A percentile compares a stretch with the other conserved stretches of the same genome.
These are phyloP conservation scores for Choristoneura fumiferana DNA, from an alignment of 1,140 invertebrate species.

Conservation along the genomic window DNA sequence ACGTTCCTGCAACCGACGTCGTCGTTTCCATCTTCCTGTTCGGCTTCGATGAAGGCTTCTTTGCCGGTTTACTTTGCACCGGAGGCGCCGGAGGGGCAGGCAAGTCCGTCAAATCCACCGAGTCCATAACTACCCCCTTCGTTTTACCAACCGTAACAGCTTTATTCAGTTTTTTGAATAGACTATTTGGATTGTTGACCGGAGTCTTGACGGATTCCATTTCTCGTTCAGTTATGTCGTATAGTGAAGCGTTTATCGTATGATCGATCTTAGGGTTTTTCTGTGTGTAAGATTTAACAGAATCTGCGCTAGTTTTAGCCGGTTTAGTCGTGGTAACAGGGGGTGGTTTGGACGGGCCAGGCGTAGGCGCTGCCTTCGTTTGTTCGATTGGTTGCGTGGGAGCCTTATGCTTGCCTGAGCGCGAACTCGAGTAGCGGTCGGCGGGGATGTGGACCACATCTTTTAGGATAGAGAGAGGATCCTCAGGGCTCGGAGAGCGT, in stretches of 20 bases:
- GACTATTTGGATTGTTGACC: no score
- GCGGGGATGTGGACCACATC: slow-evolving; percentile 54
- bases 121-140: not conserved
- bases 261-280: not conserved
- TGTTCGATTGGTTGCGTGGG: no score
- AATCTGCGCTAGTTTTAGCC: not conserved
- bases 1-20: slow-evolving; percentile 24
- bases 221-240: not conserved
- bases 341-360: not conserved
- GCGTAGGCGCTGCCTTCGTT: not conserved
- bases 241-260: no score
- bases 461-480: slow-evolving; percentile 41
- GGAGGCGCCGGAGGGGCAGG: not conserved
- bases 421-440: not conserved
- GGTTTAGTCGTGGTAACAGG: not conserved
- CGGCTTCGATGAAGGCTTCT: not conserved
- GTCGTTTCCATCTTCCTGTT: not conserved
- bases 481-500: slow-evolving; percentile 16
- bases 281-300: not conserved
- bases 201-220: not conserved
- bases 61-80: not conserved
- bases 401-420: not conserved
- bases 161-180: not conserved
- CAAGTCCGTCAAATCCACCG: not conserved
- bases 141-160: not conserved